phyloP scores from a whole-genome alignment of 2,888 invertebrate genomes.

The Orthosia gothica region DNA sequence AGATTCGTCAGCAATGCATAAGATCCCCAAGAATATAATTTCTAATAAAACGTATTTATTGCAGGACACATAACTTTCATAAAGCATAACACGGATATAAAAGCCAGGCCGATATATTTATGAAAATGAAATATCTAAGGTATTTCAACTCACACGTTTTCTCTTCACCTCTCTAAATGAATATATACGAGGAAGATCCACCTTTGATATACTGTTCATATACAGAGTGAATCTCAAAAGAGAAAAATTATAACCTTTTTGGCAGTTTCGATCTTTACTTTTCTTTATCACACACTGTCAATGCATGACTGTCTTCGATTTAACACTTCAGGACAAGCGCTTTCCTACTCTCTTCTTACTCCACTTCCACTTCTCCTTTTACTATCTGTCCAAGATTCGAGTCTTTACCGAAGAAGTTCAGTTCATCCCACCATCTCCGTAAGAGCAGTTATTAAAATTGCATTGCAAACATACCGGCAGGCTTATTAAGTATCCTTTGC shows the following conservation, averaged over 20 bases:
- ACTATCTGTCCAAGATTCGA: too few relatives aligned
- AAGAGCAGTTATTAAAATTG: too few relatives aligned
- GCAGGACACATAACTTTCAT: slow-evolving; percentile 20
- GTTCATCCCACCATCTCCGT: too few relatives aligned
- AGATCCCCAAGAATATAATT: background rate
- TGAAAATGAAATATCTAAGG: slow-evolving; percentile 60
- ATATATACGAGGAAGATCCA: slow-evolving; percentile 48
- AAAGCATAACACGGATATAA: slow-evolving; percentile 25
- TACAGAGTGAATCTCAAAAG: slow-evolving; percentile 3
- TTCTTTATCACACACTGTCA: too few relatives aligned
- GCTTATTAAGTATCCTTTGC: too few relatives aligned
- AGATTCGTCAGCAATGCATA: background rate
- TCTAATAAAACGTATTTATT: slow-evolving; percentile 26
- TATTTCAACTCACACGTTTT: slow-evolving; percentile 38
- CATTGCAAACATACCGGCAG: too few relatives aligned
- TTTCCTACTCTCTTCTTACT: too few relatives aligned
- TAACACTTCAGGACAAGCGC: too few relatives aligned
- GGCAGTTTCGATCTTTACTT: too few relatives aligned
- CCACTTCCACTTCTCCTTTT: too few relatives aligned
- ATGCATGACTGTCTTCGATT: too few relatives aligned
- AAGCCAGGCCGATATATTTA: slow-evolving; percentile 59
- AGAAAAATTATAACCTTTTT: background rate
- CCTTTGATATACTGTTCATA: slow-evolving; percentile 2
- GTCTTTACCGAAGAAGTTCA: too few relatives aligned
- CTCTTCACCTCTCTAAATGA: slow-evolving; percentile 41